Evolutionary conservation across 2,888 invertebrate genomes (phyloP), one percentile per base, ranked within the genome.

Genomic region (Thymelicus acteon): DNA sequence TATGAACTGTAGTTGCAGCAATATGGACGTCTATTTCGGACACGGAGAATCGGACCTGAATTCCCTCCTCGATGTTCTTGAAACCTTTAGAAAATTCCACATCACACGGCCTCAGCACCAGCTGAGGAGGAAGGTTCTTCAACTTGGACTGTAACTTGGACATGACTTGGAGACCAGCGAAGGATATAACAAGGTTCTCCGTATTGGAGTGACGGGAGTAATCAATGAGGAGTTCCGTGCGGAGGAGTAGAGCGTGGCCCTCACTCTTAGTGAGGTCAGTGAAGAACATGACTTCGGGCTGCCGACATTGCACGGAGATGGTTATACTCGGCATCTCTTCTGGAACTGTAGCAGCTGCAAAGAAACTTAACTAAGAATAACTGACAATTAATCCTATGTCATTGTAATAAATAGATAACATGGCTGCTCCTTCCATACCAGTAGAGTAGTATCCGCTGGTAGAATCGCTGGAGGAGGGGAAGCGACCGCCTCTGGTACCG

Each of bases 231-330:
- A 96, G 91, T 84, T 97, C 97, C 0, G 96, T 94, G 76, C 96
- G 95, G 8, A 97, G 91, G 12, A 97, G 94, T 57, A 96, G 84
- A 6, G 96, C 95, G 77, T 95, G 95, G 1, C 96, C 95, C 57
- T 94, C 95, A 31, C 94, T 95, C 54, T 95, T 95, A 8, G 94
- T 94, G n/a, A 95, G 89, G 77, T 95, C 95, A 0, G 96, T 96
- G 82, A 96, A 95, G 77, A 97, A 94, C 88, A 97, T 95, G 63
- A 97, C 92, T 87, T 97, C 97, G 0, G 97, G 97, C 81, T 96
- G 96, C 44, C 97, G 95, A 77, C 97, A 95, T 79, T 96, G 95
- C 37, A 97, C 91, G 0, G 96, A 96, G 75, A 97, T 89, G 0
- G 96, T 95, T 40, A 97, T 87, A 60, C 96, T 96, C 78, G 91